Percentiles rank a stretch among this genome's conserved stretches.
Conservation (phyloP, 2,888 invertebrate genomes). For the Augochlorella aurata region DNA sequence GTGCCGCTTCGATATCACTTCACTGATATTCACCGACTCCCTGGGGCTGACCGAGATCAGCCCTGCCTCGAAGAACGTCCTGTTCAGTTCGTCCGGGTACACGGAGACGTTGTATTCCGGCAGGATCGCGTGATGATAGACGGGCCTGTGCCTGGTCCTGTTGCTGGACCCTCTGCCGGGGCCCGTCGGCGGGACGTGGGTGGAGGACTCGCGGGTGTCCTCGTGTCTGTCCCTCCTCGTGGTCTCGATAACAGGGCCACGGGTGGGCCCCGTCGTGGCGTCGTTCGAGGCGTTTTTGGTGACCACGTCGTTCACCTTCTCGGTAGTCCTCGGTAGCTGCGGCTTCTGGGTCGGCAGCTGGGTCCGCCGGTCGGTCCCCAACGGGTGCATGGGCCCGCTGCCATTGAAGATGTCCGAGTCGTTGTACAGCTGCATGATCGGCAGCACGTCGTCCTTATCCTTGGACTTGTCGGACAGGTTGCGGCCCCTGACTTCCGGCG, state of each 20-base stretch:
- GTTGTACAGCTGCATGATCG: conserved; percentile 80
- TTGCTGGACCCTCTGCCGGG: conserved; percentile 56
- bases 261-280: conserved; percentile 38
- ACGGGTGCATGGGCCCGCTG: conserved; percentile 57
- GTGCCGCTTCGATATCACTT: conserved; percentile 79
- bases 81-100: conserved; percentile 67
- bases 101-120: conserved; percentile 72
- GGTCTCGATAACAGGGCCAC: conserved; percentile 53
- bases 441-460: conserved; percentile 78
- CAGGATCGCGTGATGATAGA: conserved; percentile 69
- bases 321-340: conserved; percentile 73
- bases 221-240: conserved; percentile 66
- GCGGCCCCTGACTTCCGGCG: conserved; percentile 76
- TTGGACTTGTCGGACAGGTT: conserved; percentile 76
- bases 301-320: conserved; percentile 32
- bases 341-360: conserved; percentile 63
- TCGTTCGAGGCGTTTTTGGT: conserved; percentile 45
- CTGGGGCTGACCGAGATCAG: conserved; percentile 71
- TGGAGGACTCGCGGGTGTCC: conserved; percentile 53
- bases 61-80: conserved; percentile 73
- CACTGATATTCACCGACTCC: conserved; percentile 78
- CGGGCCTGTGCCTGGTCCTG: conserved; percentile 70
- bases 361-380: conserved; percentile 36
- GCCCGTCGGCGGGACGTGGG: conserved; percentile 34
- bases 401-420: conserved; percentile 78